Percentiles rank a stretch among this genome's conserved stretches.
Evolutionary conservation across 2,797 vertebrate genomes (phyloP).

Genomic region (Ctenosaura bakeri): DNA sequence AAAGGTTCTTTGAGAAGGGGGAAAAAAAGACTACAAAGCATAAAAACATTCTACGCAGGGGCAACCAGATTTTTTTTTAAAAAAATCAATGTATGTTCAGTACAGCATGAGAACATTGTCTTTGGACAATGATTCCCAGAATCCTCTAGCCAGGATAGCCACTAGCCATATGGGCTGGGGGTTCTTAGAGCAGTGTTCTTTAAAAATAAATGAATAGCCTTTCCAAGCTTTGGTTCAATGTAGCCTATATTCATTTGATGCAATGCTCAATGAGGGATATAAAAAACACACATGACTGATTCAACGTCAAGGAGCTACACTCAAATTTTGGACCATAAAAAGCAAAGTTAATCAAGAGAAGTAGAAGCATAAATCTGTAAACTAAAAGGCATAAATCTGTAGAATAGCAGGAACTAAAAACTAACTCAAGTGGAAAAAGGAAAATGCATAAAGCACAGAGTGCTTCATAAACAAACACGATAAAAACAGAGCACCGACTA

Average conservation of each 20-base stretch:
- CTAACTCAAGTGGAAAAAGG: background rate
- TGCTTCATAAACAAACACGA: conserved; percentile 1
- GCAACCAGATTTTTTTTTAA: no score
- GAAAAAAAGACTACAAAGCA: no score
- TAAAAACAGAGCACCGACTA: background rate
- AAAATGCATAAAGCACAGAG: conserved; percentile 9
- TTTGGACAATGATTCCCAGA: no score
- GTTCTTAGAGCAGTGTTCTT: no score
- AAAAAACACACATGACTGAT: conserved; percentile 16
- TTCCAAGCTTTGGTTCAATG: no score
- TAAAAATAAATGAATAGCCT: no score
- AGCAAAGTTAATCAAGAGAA: conserved; percentile 35
- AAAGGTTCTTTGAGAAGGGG: no score
- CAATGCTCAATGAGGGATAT: conserved; percentile 20
- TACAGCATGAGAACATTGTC: no score
- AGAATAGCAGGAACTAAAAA: background rate
- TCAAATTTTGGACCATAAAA: conserved; percentile 13
- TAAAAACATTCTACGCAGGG: no score
- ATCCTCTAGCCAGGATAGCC: no score
- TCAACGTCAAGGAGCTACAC: background rate
- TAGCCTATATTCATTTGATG: background rate
- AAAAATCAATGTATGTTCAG: no score
- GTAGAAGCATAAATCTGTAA: conserved; percentile 4
- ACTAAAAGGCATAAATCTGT: background rate
- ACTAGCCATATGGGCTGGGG: no score